Base-by-base conservation (phyloP, 2,888 invertebrate species). In the Sinodicranocentrus sp. region DNA sequence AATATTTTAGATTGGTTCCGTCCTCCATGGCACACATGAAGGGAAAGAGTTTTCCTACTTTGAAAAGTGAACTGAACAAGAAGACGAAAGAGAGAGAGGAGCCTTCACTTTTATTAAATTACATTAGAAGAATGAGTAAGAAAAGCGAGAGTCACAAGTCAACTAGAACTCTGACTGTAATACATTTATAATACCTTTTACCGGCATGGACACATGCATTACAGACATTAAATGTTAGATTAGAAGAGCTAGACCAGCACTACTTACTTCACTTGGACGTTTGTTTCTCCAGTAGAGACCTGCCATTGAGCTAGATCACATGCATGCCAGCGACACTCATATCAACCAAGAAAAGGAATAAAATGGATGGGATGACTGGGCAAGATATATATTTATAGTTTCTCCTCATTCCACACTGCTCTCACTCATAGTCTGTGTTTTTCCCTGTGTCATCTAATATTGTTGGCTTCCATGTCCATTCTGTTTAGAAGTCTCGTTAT, bases 181-280 rank as follows among this genome's bases (percentile, higher is more conserved):
- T 72, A 80, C 72, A 80, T 80, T 80, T 80, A 72, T 80, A 80
- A 72, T 80, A 80, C 80, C 52, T 80, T 80, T 72, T 80, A 80
- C 71, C 72, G 63, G 67, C 43, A 65, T 57, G 80, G 80, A 80
- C 80, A 80, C 80, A 79, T 78, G 78, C 79, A 80, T 80, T 80
- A 80, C 80, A 54, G 57, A 80, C 80, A 80, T 80, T 80, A 80
- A 80, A 80, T 80, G 80, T 73, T 80, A 80, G 80, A 80, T 80
- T 80, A 80, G 72, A 71, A 54, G 65, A 80, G n/a, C n/a, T n/a
- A n/a, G n/a, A n/a, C n/a, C n/a, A n/a, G n/a, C n/a, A 80, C 72
- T 80, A 80, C 63, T 80, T 80, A 78, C 23, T 61, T 61, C 28
- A 19, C 61, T 75, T 33, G 63, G 3, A 19, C 57, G n/a, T 33